Percentiles rank a stretch among this genome's conserved stretches.
Evolutionary conservation across 2,888 invertebrate species (phyloP).

Genomic region (Calephelis perditalis): DNA sequence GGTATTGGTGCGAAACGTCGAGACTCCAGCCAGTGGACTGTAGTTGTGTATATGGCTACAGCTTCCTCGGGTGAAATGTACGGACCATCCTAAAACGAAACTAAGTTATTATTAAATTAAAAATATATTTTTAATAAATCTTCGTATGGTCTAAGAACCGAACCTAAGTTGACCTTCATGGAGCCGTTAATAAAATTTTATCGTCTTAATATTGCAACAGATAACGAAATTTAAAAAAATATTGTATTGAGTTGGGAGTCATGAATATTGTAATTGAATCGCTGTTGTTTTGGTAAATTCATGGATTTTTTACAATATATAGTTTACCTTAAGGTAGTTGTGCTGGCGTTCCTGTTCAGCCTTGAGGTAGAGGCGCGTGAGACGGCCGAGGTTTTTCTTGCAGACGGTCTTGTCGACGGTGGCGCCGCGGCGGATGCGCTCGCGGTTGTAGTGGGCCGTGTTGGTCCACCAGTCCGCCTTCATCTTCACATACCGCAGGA

Average conservation of each 20-base stretch:
- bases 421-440: conserved; percentile 98
- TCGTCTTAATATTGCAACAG: no score
- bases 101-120: no score
- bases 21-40: conserved; percentile 99
- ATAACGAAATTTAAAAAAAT: no score
- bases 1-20: conserved; percentile 99
- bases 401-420: conserved; percentile 99
- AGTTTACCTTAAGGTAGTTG: conserved; percentile 93
- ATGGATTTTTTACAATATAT: neutral
- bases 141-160: no score
- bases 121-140: no score
- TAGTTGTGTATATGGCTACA: conserved; percentile 99
- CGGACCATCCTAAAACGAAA: conserved; percentile 88
- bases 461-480: conserved; percentile 99
- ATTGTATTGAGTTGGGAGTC: no score
- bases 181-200: no score
- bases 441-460: conserved; percentile 99
- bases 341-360: conserved; percentile 99
- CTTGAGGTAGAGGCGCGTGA: conserved; percentile 97
- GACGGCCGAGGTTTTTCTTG: conserved; percentile 99
- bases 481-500: conserved; percentile 99
- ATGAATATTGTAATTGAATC: no score
- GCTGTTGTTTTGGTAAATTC: no score
- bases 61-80: conserved; percentile 99
- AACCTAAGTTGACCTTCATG: no score